Base-by-base conservation (phyloP, 2,797 vertebrate genomes). In the Spondyliosoma cantharus region DNA sequence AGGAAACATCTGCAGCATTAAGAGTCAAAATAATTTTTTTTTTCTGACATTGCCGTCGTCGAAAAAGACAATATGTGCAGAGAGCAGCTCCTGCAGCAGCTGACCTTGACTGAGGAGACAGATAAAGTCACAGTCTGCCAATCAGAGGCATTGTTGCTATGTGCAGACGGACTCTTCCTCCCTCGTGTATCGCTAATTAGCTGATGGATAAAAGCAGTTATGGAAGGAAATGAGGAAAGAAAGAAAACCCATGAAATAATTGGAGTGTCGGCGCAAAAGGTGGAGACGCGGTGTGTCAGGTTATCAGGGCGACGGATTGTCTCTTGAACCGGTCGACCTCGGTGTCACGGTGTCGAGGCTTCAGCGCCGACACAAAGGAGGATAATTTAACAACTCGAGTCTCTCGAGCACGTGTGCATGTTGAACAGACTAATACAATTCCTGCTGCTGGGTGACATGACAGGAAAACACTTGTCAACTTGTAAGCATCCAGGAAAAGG, bases 31-130 rank as follows among this genome's bases (percentile, higher is more conserved):
- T n/a, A n/a, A n/a, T 13, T 16, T n/a, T 19, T 3, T 43, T 32
- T 25, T 27, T 37, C 8, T 63, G 27, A 52, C 11, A 24, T 13
- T 50, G 4, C 49, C 2, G n/a, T 54, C 24, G 7, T 11, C 5
- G 54, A 6, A 37, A 29, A 58, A 56, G 53, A 69, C 43, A 12
- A 53, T 42, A 20, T 62, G 62, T 24, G 43, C n/a, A 16, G 3
- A 29, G 37, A 45, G 29, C 78, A 84, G 52, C 81, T 81, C 62
- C 78, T 22, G 71, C 15, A 75, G 83, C 48, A 1, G 48, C 61
- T 82, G 81, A 91, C 82, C 85, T 90, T 91, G 86, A 83, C 78
- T 65, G 67, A 46, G 74, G 43, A 82, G 69, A 81, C 76, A 57
- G 72, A 71, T 57, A 78, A 87, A 75, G 76, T 84, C 86, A 32